Base-by-base conservation (phyloP, 2,113 vertebrate species). In the Eleginops maclovinus region DNA sequence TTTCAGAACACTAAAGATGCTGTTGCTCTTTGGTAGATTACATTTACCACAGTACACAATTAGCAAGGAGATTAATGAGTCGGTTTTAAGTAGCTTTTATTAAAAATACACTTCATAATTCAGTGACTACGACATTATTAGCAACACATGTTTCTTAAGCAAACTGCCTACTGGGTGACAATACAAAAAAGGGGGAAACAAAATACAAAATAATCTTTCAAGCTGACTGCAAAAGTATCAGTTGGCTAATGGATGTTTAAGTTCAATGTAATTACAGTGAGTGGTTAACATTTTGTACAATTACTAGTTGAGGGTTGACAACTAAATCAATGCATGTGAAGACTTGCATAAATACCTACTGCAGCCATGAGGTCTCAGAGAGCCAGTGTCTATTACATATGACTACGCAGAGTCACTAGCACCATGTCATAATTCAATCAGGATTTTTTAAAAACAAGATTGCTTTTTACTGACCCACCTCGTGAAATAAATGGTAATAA, bases 1-100 rank as follows among this genome's bases (percentile, higher is more conserved):
- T 40, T 40, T 11, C 9, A 40, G 12, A 1, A 4, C 53, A 49
- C 9, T 7, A 22, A 47, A 58, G 1, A 22, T 59, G 21, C 3
- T 49, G 58, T 71, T 40, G 16, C 4, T 4, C 46, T 12, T 19
- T 60, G 4, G 8, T 17, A 17, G 10, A 44, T n/a, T 56, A 1
- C 5, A n/a, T 36, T 54, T 19, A 43, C 51, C 15, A 24, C 9
- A 2, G 14, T 9, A 50, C 17, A 78, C 31, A 76, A 22, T 7
- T 63, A 4, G 1, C 7, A 17, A 19, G 1, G 12, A 8, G 3
- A 28, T 14, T 2, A 78, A 44, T 1, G 46, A 59, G 12, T 63
- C 10, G 46, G 81, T 75, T 59, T 22, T 0, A 67, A 65, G 0
- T 44, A 53, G 21, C 17, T 86, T 92, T 92, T 89, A 92, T 89